Percentiles rank a stretch among this genome's conserved stretches.
Evolutionary conservation across 2,797 vertebrate genomes (phyloP).

Genomic region (Champsocephalus gunnari): DNA sequence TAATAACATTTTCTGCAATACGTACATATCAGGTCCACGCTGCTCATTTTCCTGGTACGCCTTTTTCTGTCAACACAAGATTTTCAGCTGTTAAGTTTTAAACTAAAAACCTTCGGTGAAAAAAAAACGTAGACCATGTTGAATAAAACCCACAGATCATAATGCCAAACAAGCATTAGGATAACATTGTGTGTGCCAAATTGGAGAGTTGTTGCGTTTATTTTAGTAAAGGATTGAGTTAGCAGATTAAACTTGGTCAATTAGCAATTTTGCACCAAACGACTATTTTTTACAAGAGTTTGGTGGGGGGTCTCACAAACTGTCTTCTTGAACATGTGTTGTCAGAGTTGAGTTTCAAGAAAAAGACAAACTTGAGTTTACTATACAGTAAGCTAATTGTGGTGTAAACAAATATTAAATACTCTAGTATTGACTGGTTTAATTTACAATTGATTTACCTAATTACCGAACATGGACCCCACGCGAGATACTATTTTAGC

Average conservation of each 20-base stretch:
- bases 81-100: too few species aligned
- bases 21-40: slow-evolving; percentile 21
- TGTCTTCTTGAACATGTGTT: slow-evolving; percentile 15
- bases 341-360: neutral
- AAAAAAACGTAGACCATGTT: too few species aligned
- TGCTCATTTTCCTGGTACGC: neutral
- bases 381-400: rapidly evolving
- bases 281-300: rapidly evolving
- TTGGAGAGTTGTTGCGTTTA: rapidly evolving
- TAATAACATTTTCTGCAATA: neutral
- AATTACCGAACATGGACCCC: rapidly evolving
- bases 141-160: too few species aligned
- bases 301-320: neutral
- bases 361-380: too few species aligned
- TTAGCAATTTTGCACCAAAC: rapidly evolving
- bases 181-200: neutral
- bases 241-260: rapidly evolving
- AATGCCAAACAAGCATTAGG: rapidly evolving
- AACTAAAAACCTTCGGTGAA: neutral
- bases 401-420: neutral
- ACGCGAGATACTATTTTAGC: rapidly evolving
- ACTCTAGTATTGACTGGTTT: rapidly evolving
- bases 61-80: slow-evolving; percentile 23
- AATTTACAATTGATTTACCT: neutral
- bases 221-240: rapidly evolving